Evolutionary conservation across 2,888 invertebrate species (phyloP).

Genomic region (Julus scanicus): DNA sequence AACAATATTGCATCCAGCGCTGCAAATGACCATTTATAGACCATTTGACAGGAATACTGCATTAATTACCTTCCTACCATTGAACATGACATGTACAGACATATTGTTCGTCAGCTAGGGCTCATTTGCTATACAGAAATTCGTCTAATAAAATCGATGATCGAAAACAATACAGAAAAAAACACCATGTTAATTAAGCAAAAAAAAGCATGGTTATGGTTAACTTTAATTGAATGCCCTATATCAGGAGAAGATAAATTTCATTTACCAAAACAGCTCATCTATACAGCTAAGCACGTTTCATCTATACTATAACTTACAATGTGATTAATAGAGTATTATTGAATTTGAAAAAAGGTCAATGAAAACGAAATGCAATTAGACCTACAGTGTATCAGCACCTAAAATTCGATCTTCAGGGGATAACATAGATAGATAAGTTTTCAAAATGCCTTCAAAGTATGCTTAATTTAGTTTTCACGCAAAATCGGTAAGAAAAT

Average conservation of each 20-base stretch:
- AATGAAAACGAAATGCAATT: not conserved
- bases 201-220: no score
- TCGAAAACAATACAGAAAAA: no score
- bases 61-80: not conserved
- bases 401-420: not conserved
- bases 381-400: not conserved
- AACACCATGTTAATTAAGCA: no score
- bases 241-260: not conserved
- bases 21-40: conserved; percentile 3
- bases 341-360: not conserved
- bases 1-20: not conserved
- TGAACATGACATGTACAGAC: no score
- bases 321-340: not conserved
- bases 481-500: no score
- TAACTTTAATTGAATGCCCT: no score
- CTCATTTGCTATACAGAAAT: no score
- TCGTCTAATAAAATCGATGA: no score
- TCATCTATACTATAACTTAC: not conserved
- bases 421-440: not conserved
- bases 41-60: not conserved
- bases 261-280: not conserved
- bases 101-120: no score
- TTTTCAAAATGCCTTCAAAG: no score
- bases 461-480: no score
- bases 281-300: not conserved